phyloP scores from a whole-genome alignment of 1,140 invertebrate species.

The Chironomus striatipennis region DNA sequence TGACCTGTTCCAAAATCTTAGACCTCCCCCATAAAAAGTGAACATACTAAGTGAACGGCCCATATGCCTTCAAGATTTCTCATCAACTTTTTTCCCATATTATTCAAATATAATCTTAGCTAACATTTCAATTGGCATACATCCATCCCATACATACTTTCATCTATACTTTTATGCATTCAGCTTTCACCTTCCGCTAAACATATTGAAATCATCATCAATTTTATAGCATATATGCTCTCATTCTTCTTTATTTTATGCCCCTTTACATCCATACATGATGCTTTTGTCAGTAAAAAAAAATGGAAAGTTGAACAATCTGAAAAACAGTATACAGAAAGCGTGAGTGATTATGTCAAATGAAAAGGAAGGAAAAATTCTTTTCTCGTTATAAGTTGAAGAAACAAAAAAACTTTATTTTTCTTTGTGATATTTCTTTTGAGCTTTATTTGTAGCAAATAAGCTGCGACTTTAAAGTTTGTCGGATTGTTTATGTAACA shows the following conservation, averaged over 20 bases:
- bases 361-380: background rate
- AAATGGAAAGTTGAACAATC: background rate
- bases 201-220: slow-evolving; percentile 13
- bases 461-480: background rate
- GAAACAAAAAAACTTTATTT: background rate
- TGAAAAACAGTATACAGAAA: background rate
- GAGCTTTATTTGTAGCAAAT: background rate
- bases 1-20: no score
- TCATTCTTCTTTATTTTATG: background rate
- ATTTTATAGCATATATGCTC: background rate
- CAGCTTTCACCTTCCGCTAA: background rate
- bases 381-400: background rate
- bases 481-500: no score
- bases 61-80: no score
- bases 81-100: no score
- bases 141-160: no score
- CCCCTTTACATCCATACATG: background rate
- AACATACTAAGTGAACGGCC: no score
- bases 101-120: no score
- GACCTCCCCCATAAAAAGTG: no score
- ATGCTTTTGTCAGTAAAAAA: background rate
- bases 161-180: no score
- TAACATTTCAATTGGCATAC: no score
- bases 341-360: background rate
- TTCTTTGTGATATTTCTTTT: background rate